Evolutionary conservation across 2,113 vertebrate genomes (phyloP), one percentile per base, ranked within the genome.

Genomic region (Pomatostomus ruficeps): DNA sequence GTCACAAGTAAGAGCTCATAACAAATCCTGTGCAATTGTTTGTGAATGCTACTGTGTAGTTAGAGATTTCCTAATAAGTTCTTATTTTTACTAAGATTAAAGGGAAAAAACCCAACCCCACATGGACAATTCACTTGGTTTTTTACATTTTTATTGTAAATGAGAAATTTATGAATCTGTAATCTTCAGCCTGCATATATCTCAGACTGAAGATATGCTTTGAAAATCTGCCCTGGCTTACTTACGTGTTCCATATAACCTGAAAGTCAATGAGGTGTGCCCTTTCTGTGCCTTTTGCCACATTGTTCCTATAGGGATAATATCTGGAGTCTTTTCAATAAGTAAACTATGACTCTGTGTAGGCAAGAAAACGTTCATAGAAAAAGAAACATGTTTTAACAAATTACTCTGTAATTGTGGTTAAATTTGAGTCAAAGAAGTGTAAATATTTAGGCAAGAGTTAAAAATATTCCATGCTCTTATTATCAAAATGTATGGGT

Each of bases 401-500:
- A 94, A 86, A 74, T 91, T 86, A 16, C 29, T 54, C 57, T 93
- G 38, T 63, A 88, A 85, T 55, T 95, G 58, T 79, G 48, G 40
- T 79, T 95, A 86, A 51, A 73, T 94, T 91, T 75, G 45, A 82
- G 74, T 75, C 70, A 85, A 67, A 93, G 42, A 91, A 59, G 36
- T 89, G 71, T 85, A 79, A 85, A 92, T 96, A 92, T 96, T 95
- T 95, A 94, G 77, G 67, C 85, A 90, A 83, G 65, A 42, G 35
- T 91, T 91, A 28, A 92, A 89, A 97, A 58, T 91, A 84, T 42
- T 88, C 31, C 8, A 17, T 70, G 19, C 14, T 77, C 23, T 81
- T 21, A n/a, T 43, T 81, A 77, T 38, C 5, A 85, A 95, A 89
- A 81, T 40, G 3, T 63, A 54, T 48, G 33, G 26, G 3, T 55